Base-by-base conservation (phyloP, 2,113 vertebrate species). In the Rhipidura dahli region DNA sequence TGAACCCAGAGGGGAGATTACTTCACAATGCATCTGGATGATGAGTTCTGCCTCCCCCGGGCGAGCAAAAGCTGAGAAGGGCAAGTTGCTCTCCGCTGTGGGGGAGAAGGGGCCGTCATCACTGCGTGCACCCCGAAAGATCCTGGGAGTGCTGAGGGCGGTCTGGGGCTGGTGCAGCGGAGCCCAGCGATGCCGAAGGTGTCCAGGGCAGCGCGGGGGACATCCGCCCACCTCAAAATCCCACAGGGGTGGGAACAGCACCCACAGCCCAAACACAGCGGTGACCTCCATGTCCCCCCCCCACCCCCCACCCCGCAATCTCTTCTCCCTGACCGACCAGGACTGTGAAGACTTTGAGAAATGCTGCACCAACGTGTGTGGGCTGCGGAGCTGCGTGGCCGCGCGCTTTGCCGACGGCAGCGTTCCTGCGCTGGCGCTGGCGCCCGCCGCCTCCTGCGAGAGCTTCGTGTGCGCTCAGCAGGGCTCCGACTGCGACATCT, bases 301-400 rank as follows among this genome's bases (percentile, higher is more conserved):
- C n/a, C n/a, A n/a, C n/a, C n/a, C n/a, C n/a, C n/a, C n/a, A n/a
- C n/a, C n/a, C 27, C 20, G 8, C 24, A 7, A 27, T 16, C 26
- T 20, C 28, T 30, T 37, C 30, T 47, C 42, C 16, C 13, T 54
- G 51, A 71, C 18, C 21, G n/a, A 16, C 6, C 97, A 99, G 99
- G 99, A 99, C 93, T 99, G 99, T 2, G 97, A 98, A 6, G 97
- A 96, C 53, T 98, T 98, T 10, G 99, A 99, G 98, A 99, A 99
- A 90, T 99, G 99, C 97, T 99, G 99, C 97, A 99, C 98, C 94
- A 99, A 99, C 13, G 99, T 99, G 89, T 99, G 99, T 3, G 99
- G 99, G 77, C 98, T 99, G 91, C 98, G 92, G 96, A 99, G 99
- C 97, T 99, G 99, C 6, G 99, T 99, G 92, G 99, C 99, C 0